Base-by-base conservation (phyloP, 2,797 vertebrate species). In the Linurgus olivaceus region DNA sequence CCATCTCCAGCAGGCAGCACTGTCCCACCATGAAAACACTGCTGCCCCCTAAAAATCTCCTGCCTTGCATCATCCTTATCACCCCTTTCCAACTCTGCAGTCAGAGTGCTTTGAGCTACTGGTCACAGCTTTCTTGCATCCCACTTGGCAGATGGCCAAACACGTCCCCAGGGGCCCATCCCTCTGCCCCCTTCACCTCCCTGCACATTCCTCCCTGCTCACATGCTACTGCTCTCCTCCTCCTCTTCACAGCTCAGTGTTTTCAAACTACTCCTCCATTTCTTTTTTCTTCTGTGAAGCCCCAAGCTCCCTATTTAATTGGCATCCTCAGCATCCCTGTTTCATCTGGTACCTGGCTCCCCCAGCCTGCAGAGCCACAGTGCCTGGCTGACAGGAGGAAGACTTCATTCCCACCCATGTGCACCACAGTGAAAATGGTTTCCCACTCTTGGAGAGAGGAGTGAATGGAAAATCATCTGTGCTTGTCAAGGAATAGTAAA, bases 401-500 rank as follows among this genome's bases (percentile, higher is more conserved):
- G 72, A 44, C 77, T 92, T 91, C 42, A 81, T 81, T 90, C 70
- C 73, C 79, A 76, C 81, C 68, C 79, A 23, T 71, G 81, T 48
- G 81, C 65, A 85, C 72, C 12, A 45, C 67, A 74, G 67, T 0
- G 20, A 86, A 87, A 90, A 93, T 7, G 23, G 19, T 47, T 82
- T 92, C 88, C 84, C 20, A 15, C 92, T 84, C 81, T 87, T 86
- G 58, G 78, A 94, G 88, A 85, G 54, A 91, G 45, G 38, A 94
- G 65, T 93, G 93, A 96, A 96, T 87, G 87, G 84, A 88, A 71
- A 89, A 95, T 95, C 90, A 93, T 94, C 87, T 86, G 87, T 88
- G 80, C 83, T 91, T 96, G 93, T 95, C 94, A 95, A 73, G 92
- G 90, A 96, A 94, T 92, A 96, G 93, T 96, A 94, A 91, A 89